phyloP scores from a whole-genome alignment of 1,140 invertebrate species.

The Drosophila lacteicornis region DNA sequence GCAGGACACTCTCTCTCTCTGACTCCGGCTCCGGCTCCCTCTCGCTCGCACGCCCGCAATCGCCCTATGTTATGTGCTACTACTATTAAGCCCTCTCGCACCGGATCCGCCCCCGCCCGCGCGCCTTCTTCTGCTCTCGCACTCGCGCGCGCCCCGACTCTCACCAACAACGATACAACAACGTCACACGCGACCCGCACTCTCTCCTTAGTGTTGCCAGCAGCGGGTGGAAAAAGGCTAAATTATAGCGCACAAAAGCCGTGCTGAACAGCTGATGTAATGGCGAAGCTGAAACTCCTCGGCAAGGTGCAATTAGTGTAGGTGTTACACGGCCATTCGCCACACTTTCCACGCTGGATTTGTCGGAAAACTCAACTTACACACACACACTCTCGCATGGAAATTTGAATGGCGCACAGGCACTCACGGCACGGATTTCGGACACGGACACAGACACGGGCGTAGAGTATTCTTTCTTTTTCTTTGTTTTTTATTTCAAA shows the following conservation, averaged over 20 bases:
- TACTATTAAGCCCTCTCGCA: slow-evolving; percentile 48
- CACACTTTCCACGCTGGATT: slow-evolving; percentile 15
- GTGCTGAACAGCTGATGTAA: slow-evolving; percentile 44
- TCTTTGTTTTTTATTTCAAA: background rate
- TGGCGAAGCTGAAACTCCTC: slow-evolving; percentile 8
- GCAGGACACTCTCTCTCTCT: slow-evolving; percentile 58
- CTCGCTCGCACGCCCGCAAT: slow-evolving; percentile 22
- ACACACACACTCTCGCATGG: slow-evolving; percentile 26
- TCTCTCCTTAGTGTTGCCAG: slow-evolving; percentile 29
- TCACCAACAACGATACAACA: slow-evolving; percentile 49
- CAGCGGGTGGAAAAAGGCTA: slow-evolving; percentile 25
- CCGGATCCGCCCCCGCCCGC: slow-evolving; percentile 60
- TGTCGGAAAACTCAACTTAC: slow-evolving; percentile 23
- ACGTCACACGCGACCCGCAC: slow-evolving; percentile 61
- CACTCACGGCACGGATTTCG: slow-evolving; percentile 33
- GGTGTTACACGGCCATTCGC: slow-evolving; percentile 6
- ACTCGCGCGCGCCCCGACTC: slow-evolving; percentile 21
- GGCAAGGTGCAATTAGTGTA: background rate
- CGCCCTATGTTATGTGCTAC: slow-evolving; percentile 45
- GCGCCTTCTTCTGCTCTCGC: slow-evolving; percentile 21
- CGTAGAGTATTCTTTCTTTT: slow-evolving; percentile 20
- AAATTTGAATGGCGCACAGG: slow-evolving; percentile 57
- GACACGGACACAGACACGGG: slow-evolving; percentile 7
- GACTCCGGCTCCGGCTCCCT: slow-evolving; percentile 25
- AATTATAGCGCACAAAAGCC: slow-evolving; percentile 32